Conservation (phyloP, 92 coral and sea anemone genomes). For the Zoanthus sociatus region DNA sequence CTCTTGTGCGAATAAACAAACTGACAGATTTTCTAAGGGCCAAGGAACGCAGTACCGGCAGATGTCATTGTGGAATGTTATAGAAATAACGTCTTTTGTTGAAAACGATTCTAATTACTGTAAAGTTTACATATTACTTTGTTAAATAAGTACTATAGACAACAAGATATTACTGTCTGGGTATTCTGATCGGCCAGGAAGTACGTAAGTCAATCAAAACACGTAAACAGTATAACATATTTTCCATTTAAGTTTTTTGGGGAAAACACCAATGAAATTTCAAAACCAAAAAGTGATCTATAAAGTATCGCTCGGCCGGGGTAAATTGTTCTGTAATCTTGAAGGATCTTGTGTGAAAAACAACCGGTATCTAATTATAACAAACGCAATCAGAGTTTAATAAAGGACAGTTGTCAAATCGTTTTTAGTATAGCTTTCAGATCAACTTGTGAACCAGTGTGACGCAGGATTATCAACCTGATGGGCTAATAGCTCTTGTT, state of each 20-base stretch:
- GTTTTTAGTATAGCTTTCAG: neutral
- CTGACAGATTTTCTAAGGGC: neutral
- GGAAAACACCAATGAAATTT: neutral
- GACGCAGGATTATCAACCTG: neutral
- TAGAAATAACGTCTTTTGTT: neutral
- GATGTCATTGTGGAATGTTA: neutral
- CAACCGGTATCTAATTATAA: neutral
- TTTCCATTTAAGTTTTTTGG: neutral
- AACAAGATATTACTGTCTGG: constrained; percentile 16
- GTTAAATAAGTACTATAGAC: constrained; percentile 12
- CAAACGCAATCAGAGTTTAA: neutral
- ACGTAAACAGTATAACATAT: neutral
- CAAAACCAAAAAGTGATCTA: neutral
- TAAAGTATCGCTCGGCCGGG: neutral
- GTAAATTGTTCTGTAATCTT: neutral
- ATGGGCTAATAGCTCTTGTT: neutral
- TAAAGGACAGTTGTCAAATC: neutral
- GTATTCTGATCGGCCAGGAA: neutral
- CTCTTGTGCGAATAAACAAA: neutral
- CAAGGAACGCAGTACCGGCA: neutral
- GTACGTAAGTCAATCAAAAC: constrained; percentile 2
- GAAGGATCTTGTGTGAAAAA: neutral
- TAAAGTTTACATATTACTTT: constrained; percentile 16
- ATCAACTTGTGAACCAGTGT: neutral
- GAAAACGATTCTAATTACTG: constrained; percentile 9